phyloP scores from a whole-genome alignment of 2,888 invertebrate genomes.

The Zaprionus lineosus region DNA sequence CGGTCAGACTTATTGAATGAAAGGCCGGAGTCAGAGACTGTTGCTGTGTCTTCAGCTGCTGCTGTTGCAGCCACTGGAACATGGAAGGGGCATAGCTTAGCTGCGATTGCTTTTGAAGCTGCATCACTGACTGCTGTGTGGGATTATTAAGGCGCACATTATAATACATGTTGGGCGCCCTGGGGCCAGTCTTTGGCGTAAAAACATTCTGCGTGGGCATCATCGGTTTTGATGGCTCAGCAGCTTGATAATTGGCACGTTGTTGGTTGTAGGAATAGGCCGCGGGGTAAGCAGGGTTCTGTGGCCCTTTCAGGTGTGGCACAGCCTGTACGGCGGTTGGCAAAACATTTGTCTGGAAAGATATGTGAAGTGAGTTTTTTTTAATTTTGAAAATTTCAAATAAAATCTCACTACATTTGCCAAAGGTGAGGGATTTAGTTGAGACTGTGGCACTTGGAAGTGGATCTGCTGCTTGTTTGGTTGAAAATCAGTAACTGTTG shows the following conservation, averaged over 20 bases:
- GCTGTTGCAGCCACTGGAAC: slow-evolving; percentile 43
- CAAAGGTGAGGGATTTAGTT: too few species aligned
- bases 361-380: not conserved
- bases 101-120: slow-evolving; percentile 18
- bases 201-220: slow-evolving; percentile 38
- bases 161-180: slow-evolving; percentile 57
- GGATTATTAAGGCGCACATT: slow-evolving; percentile 69
- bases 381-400: not conserved
- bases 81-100: slow-evolving; percentile 51
- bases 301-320: slow-evolving; percentile 30
- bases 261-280: slow-evolving; percentile 40
- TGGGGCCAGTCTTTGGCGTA: slow-evolving; percentile 50
- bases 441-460: too few species aligned
- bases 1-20: slow-evolving; percentile 83
- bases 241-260: slow-evolving; percentile 56
- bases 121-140: slow-evolving; percentile 19
- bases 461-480: slow-evolving; percentile 36
- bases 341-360: slow-evolving; percentile 55
- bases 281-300: slow-evolving; percentile 28
- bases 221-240: slow-evolving; percentile 28
- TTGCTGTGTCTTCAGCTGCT: slow-evolving; percentile 34
- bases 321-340: slow-evolving; percentile 27
- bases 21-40: slow-evolving; percentile 74
- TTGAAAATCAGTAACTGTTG: too few species aligned
- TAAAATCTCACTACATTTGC: slow-evolving; percentile 53